Percentiles rank a stretch among this genome's conserved stretches.
These are phyloP conservation scores for Cheilosia impressa DNA, from an alignment of 2,888 invertebrate species.

Conservation along the genomic window DNA sequence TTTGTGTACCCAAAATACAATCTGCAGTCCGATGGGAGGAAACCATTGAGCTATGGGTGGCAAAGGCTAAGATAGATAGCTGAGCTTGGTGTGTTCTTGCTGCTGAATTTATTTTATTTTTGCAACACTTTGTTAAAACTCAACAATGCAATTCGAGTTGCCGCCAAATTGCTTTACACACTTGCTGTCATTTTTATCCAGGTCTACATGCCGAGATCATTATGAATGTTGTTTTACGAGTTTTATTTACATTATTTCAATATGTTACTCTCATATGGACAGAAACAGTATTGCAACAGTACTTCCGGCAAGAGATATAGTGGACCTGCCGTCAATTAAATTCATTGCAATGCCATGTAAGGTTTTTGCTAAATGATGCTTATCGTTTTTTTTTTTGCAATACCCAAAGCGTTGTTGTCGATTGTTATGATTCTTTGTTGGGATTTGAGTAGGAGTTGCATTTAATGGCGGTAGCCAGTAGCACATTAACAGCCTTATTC, in stretches of 20 bases:
- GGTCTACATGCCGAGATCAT: no score
- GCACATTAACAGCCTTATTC: no score
- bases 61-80: neutral
- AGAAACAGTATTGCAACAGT: no score
- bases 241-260: neutral
- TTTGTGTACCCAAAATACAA: neutral
- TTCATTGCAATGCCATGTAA: neutral
- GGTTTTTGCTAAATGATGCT: neutral
- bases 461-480: no score
- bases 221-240: no score
- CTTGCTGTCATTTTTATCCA: no score
- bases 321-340: constrained; percentile 25
- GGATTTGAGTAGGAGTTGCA: neutral
- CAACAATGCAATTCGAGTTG: neutral
- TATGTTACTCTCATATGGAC: no score
- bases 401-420: neutral
- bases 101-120: neutral
- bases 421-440: neutral
- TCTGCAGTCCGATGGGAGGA: neutral
- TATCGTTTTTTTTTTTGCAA: constrained; percentile 1
- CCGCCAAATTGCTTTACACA: no score
- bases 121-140: neutral
- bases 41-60: neutral
- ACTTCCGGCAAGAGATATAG: neutral
- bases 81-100: neutral